Base-by-base conservation (phyloP, 2,888 invertebrate species). In the Lasioglossum morio region DNA sequence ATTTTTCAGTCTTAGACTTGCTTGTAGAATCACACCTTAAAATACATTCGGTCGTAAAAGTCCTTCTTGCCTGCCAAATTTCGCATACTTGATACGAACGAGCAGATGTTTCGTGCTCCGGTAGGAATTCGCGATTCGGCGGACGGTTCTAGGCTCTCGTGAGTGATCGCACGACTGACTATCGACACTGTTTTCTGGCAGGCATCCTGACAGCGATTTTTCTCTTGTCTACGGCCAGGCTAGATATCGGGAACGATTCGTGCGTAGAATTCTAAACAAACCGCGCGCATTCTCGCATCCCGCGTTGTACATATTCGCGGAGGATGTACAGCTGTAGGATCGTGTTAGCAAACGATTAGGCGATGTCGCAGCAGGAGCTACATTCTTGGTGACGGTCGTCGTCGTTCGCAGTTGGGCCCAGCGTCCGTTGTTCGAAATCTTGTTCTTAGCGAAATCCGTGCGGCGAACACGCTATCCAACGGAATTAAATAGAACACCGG, bases 361-460 rank as follows among this genome's bases (percentile, higher is more conserved):
- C 48, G 34, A 48, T 34, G 16, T 43, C 43, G 69, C 40, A 53
- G 8, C 79, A 66, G 53, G 37, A 70, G 40, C 30, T 60, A 57
- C 82, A 46, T 72, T 27, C 72, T 72, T 46, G 63, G 82, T 48
- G 43, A 82, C 82, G 72, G n/a, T 73, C 76, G 76, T 77, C 76
- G 76, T 72, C 72, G 82, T 76, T 76, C 63, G 76, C 72, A 53
- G 72, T 30, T 57, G 46, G 76, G 30, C 3, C 60, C 81, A 72
- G 30, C 1, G 63, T 82, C 76, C 82, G 75, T 84, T 72, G 83
- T 76, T 77, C 82, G 48, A 48, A 72, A 82, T 40, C 63, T 76
- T 72, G 83, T 72, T 40, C 23, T 57, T 46, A 72, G 37, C 27
- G 72, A 72, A 72, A 72, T 27, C 40, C 43, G 72, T 27, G 43